These are phyloP conservation scores for Asobara japonica DNA, from an alignment of 1,140 invertebrate genomes.

Conservation along the genomic window DNA sequence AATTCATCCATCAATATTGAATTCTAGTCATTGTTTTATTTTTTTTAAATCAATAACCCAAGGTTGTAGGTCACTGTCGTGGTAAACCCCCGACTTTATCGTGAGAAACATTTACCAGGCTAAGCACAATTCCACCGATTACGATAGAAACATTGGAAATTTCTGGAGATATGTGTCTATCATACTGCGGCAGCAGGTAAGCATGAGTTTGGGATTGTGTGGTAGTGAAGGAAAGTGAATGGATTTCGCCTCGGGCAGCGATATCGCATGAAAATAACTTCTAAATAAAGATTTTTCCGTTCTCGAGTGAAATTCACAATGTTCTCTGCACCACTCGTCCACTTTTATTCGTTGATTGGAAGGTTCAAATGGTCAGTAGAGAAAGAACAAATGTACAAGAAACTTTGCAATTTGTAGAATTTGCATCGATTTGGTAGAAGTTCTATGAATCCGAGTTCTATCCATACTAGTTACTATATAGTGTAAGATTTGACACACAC, in stretches of 20 bases:
- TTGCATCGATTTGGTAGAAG: no score
- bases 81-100: not conserved
- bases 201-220: not conserved
- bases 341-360: not conserved
- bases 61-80: not conserved
- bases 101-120: not conserved
- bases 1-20: no score
- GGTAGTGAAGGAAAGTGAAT: not conserved
- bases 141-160: not conserved
- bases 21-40: not conserved
- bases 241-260: not conserved
- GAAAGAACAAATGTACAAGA: no score
- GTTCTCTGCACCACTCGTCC: not conserved
- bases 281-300: not conserved
- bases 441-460: no score
- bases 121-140: not conserved
- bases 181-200: not conserved
- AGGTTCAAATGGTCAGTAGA: no score
- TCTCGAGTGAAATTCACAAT: not conserved
- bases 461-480: no score
- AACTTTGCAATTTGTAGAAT: no score
- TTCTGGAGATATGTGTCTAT: not conserved
- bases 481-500: no score
- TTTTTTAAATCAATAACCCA: not conserved
- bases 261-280: conserved; percentile 3